Evolutionary conservation across 2,113 vertebrate genomes (phyloP).

Genomic region (Siphamia tubifer): DNA sequence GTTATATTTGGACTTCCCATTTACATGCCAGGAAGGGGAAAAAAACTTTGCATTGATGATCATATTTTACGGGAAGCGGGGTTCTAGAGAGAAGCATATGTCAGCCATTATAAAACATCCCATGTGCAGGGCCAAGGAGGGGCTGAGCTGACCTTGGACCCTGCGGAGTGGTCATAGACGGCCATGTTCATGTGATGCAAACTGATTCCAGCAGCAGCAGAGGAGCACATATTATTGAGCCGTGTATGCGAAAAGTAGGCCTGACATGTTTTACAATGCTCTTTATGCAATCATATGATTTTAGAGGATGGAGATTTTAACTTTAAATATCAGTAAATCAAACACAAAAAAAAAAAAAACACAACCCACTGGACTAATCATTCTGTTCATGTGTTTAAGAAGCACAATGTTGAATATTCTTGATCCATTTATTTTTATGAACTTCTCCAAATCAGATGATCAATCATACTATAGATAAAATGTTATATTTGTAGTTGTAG

Average conservation of each 20-base stretch:
- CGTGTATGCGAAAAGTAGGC: background rate
- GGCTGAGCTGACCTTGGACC: conserved; percentile 20
- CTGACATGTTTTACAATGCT: too few relatives aligned
- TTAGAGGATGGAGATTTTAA: too few relatives aligned
- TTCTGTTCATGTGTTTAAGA: too few relatives aligned
- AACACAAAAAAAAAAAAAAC: too few relatives aligned
- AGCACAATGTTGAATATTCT: too few relatives aligned
- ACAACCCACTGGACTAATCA: too few relatives aligned
- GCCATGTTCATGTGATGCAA: conserved; percentile 8
- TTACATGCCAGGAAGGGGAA: background rate
- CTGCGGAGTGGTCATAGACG: conserved; percentile 9
- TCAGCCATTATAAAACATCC: conserved; percentile 31
- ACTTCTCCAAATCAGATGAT: too few relatives aligned
- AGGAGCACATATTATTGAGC: background rate
- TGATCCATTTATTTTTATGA: too few relatives aligned
- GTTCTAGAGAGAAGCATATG: conserved; percentile 25
- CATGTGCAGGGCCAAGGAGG: background rate
- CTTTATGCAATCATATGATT: too few relatives aligned
- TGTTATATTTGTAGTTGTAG: too few relatives aligned
- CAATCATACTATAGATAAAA: too few relatives aligned
- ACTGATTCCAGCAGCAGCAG: background rate
- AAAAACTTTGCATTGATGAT: background rate
- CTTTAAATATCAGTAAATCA: too few relatives aligned
- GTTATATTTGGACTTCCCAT: background rate
- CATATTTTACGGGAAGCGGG: conserved; percentile 15